These are phyloP conservation scores for Phrynosoma blainvillii DNA, from an alignment of 2,113 vertebrate species.

Conservation along the genomic window DNA sequence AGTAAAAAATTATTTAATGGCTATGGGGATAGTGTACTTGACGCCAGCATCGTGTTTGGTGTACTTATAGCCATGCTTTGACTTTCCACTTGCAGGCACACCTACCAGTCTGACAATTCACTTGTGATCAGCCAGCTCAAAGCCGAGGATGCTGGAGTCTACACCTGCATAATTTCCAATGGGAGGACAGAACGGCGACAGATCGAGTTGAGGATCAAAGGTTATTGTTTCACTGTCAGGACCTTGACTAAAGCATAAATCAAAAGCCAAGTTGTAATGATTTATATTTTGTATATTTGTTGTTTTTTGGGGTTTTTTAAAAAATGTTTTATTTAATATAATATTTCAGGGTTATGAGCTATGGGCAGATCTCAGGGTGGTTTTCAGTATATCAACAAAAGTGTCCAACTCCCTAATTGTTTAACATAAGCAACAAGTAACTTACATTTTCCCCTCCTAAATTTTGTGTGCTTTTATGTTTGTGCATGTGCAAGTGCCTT, in stretches of 20 bases:
- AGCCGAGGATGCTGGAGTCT: slow-evolving; percentile 82
- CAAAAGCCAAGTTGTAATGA: not conserved
- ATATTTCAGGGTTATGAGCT: not conserved
- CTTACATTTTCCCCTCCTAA: no score
- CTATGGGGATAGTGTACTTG: not conserved
- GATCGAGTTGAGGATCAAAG: slow-evolving; percentile 84
- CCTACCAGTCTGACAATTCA: slow-evolving; percentile 84
- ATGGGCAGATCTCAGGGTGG: not conserved
- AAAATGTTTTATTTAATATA: not conserved
- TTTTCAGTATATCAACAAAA: not conserved
- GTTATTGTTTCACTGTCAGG: slow-evolving; percentile 63
- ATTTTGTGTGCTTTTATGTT: no score
- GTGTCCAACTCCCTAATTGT: not conserved
- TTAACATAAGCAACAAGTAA: not conserved
- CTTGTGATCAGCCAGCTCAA: slow-evolving; percentile 82
- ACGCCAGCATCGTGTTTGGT: not conserved
- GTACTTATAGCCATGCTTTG: not conserved
- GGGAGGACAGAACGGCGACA: slow-evolving; percentile 77
- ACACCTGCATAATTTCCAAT: slow-evolving; percentile 80
- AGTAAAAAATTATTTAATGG: not conserved
- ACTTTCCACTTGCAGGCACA: slow-evolving; percentile 75
- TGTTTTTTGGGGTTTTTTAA: not conserved
- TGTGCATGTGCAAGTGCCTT: no score
- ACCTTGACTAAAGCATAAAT: not conserved
- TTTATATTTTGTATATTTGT: no score